Evolutionary conservation across 2,888 invertebrate species (phyloP), one percentile per base, ranked within the genome.

Genomic region (Polydrusus pterygomalis): DNA sequence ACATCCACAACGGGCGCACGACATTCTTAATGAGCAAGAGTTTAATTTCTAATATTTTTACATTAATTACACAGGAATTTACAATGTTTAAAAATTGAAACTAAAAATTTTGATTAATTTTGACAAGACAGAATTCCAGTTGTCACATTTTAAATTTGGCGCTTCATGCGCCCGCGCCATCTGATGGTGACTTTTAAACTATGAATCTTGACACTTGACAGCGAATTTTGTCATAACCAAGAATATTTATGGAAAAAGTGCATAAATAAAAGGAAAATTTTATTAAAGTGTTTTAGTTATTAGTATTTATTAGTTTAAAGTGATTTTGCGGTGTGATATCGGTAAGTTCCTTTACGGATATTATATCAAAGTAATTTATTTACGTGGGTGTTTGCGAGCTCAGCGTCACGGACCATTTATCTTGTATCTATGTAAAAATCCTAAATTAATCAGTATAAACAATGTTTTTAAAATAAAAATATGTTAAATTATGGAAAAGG

Each of bases 181-280:
- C 81, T 80, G 63, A 54, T 58, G 80, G 70, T 72, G 77, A 75
- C 74, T 43, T 76, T 76, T 74, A 30, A 38, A 54, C 20, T 38
- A 18, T 17, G 68, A 64, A 56, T 30, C 40, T 43, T 7, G 34
- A 34, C 34, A 34, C 2, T 78, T 81, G 81, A 81, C 81, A 81
- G 77, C 71, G 71, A 77, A 80, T 80, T 81, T 82, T 83, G 80
- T 82, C 83, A 83, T 84, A 84, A 84, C 83, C 84, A 84, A 83
- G 83, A 84, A 84, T 82, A 81, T 80, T 80, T 77, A 74, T 79
- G 68, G 65, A 7, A 79, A 78, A 81, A 79, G 80, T 80, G 79
- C 74, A 79, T 74, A 81, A 79, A 78, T 78, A 82, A 82, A 80
- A 78, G 65, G 75, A 77, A 77, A 78, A 73, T 77, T 80, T 81